These are phyloP conservation scores for Dasyornis broadbenti DNA, from an alignment of 2,113 vertebrate species.

Conservation along the genomic window DNA sequence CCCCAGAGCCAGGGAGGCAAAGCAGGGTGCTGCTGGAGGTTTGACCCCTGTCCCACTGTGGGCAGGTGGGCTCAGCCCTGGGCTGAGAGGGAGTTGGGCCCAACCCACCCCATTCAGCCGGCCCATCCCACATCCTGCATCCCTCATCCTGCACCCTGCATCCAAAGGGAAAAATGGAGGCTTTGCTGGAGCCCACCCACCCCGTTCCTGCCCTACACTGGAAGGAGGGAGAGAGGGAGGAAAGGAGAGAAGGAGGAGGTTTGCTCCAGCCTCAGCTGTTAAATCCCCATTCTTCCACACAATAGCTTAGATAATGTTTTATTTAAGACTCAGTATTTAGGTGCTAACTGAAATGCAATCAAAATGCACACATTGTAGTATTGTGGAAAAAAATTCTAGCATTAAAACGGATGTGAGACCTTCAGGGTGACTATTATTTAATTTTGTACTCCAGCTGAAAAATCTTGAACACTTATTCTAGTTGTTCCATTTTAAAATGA, in stretches of 20 bases:
- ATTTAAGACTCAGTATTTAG: neutral
- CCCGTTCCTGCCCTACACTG: fast-evolving
- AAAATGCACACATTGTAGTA: neutral
- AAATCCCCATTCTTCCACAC: too few species aligned
- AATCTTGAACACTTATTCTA: neutral
- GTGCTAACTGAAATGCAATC: neutral
- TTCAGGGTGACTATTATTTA: neutral
- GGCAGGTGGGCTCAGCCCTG: neutral
- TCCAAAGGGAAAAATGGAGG: too few species aligned
- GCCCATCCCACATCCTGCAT: too few species aligned
- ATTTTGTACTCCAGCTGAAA: neutral
- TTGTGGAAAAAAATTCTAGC: neutral
- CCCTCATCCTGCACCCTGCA: neutral
- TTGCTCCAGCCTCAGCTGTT: neutral
- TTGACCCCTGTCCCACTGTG: fast-evolving
- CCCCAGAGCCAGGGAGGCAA: too few species aligned
- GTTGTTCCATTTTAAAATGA: neutral
- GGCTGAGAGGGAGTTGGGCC: fast-evolving
- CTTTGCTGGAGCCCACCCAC: fast-evolving
- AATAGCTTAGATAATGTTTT: neutral
- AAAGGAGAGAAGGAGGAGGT: neutral
- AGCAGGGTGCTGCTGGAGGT: neutral
- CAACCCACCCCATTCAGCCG: neutral
- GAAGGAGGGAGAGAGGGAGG: neutral
- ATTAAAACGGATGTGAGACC: neutral